These are phyloP conservation scores for Palythoa grandiflora DNA, from an alignment of 92 coral and sea anemone species.

Conservation along the genomic window DNA sequence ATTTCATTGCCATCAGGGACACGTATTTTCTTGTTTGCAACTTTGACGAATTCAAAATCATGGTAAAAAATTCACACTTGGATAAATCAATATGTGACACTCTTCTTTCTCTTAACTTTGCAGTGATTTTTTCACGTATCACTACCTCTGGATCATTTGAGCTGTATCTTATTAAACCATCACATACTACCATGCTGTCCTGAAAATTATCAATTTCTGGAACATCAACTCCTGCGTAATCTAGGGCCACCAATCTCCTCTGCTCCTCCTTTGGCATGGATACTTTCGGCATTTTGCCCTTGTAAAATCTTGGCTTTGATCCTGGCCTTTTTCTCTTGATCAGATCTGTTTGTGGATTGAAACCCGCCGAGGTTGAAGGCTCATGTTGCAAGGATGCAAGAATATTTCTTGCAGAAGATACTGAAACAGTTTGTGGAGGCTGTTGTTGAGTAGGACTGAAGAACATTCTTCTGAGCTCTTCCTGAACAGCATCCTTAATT, in stretches of 20 bases:
- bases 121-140: background rate
- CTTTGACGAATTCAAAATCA: slow-evolving; percentile 36
- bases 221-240: background rate
- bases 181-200: too few species aligned
- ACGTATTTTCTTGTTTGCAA: slow-evolving; percentile 39
- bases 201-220: too few species aligned
- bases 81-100: slow-evolving; percentile 39
- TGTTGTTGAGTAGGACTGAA: slow-evolving; percentile 46
- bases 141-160: background rate
- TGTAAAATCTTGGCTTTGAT: slow-evolving; percentile 32
- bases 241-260: slow-evolving; percentile 50
- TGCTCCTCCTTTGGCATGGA: slow-evolving; percentile 1
- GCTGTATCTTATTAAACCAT: background rate
- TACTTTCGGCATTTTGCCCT: slow-evolving; percentile 48
- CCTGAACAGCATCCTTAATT: background rate
- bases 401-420: slow-evolving; percentile 22
- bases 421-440: background rate
- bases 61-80: slow-evolving; percentile 11
- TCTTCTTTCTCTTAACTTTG: slow-evolving; percentile 40
- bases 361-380: background rate
- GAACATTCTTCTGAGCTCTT: slow-evolving; percentile 41
- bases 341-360: slow-evolving; percentile 45
- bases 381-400: slow-evolving; percentile 30
- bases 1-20: slow-evolving; percentile 21
- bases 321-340: slow-evolving; percentile 51